Percentiles rank a stretch among this genome's conserved stretches.
phyloP scores from a whole-genome alignment of 2,888 invertebrate genomes.

The Sphinx pinastri region DNA sequence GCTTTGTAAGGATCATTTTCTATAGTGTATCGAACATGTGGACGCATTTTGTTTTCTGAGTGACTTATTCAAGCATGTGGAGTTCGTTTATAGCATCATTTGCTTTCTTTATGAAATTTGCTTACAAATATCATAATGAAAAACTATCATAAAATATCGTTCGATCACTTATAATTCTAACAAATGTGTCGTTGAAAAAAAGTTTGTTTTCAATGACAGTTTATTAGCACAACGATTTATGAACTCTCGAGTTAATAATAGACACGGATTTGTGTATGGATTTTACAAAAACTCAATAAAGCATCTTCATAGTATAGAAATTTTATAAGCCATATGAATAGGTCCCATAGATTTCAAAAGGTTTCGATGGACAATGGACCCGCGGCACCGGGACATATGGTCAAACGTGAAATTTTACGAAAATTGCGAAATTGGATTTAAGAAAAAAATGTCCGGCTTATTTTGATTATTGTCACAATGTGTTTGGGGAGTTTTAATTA shows the following conservation, averaged over 20 bases:
- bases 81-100: too few species aligned
- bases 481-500: conserved; percentile 61
- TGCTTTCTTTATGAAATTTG: not conserved
- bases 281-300: conserved; percentile 65
- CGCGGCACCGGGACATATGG: conserved; percentile 68
- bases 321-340: conserved; percentile 72
- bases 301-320: conserved; percentile 56
- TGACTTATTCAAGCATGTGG: too few species aligned
- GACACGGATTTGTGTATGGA: conserved; percentile 48
- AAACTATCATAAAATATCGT: not conserved
- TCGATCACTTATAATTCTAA: not conserved
- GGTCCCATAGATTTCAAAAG: conserved; percentile 61
- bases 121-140: not conserved
- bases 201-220: conserved; percentile 30
- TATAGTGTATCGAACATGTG: too few species aligned
- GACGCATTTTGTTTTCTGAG: too few species aligned
- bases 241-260: conserved; percentile 48
- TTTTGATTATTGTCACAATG: conserved; percentile 58
- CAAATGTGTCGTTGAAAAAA: conserved; percentile 5
- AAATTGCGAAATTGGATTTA: conserved; percentile 80
- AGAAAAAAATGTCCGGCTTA: conserved; percentile 62
- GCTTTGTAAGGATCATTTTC: not conserved
- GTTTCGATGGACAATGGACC: conserved; percentile 62
- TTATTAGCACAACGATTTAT: conserved; percentile 50
- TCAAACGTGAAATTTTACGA: conserved; percentile 52